Evolutionary conservation across 1,140 invertebrate species (phyloP), one percentile per base, ranked within the genome.

Genomic region (Battus philenor): DNA sequence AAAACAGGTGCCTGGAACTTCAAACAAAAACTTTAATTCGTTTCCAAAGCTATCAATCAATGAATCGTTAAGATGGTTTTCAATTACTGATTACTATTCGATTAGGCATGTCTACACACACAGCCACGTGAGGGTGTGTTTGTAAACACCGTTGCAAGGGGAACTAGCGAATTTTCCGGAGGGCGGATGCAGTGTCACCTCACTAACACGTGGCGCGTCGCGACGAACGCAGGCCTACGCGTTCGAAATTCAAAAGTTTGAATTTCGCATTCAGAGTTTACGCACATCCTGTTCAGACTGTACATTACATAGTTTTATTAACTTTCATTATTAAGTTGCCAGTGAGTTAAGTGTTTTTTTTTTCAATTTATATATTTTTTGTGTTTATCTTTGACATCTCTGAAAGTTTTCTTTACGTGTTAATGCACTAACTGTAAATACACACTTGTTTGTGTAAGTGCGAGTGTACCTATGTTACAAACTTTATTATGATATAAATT

Each of bases 141-240:
- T 53, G 47, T 59, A 44, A 56, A 33, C 41, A 54, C 43, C 47
- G 30, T 47, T 70, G 61, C 59, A 68, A 61, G 70, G 67, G 69
- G 72, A 53, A 43, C 50, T 59, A 50, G 60, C 59, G 65, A 74
- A 71, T 78, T 77, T 76, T 72, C 74, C 65, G 57, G 57, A 64
- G 63, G 62, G 66, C 60, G 65, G 55, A 60, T 75, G 73, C 66
- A 67, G 50, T 69, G 62, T 67, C 60, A 63, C 61, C 59, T 60
- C 77, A 82, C 68, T 75, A 77, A 48, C 70, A 79, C 69, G 69
- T 73, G 73, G 52, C 59, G 47, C 71, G 73, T 45, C 79, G 79
- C 65, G 75, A 65, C 47, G 75, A 64, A 54, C 74, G 75, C 78
- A 73, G 57, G 74, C 67, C 62, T 71, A 67, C 57, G 67, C 72